Base-by-base conservation (phyloP, 2,113 vertebrate genomes). In the Amia ocellicauda region DNA sequence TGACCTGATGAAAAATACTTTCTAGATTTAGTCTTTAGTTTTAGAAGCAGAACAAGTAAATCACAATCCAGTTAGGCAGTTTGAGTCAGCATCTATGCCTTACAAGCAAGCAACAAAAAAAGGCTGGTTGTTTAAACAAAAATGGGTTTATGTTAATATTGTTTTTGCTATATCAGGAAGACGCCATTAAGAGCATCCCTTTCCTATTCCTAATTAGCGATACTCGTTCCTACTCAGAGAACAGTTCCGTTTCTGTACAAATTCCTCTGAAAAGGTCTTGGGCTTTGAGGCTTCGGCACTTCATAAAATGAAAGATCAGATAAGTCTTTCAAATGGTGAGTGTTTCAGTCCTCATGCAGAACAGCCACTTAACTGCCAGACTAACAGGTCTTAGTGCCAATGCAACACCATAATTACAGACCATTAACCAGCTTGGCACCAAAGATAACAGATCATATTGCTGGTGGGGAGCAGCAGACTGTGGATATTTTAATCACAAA, bases 361-460 rank as follows among this genome's bases (percentile, higher is more conserved):
- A 55, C 58, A 64, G 70, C 62, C 77, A 74, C 73, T 85, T 77
- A 80, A 64, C 67, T 49, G 62, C 28, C 52, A 58, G 58, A 54
- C 28, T 14, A 65, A 72, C 66, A 36, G 62, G 56, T 59, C 51
- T 42, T 71, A 72, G 71, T 77, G 76, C 74, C 84, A 84, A 78
- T 55, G 66, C 69, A 62, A 69, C 66, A 72, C 81, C 71, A 72
- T 71, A 74, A 81, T 80, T 83, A 83, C 81, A 70, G 64, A 65
- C 50, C 28, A 8, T 11, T 36, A 36, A 31, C 71, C 65, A 42
- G 68, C 69, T 69, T 70, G 73, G 78, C 68, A 67, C 17, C 45
- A 9, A 64, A 66, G 74, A 57, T 69, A 65, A 79, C 78, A 77
- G 74, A 80, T 84, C 85, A 84, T 78, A 67, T 70, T n/a, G n/a